These are phyloP conservation scores for Hyla sarda DNA, from an alignment of 2,113 vertebrate genomes.

Conservation along the genomic window DNA sequence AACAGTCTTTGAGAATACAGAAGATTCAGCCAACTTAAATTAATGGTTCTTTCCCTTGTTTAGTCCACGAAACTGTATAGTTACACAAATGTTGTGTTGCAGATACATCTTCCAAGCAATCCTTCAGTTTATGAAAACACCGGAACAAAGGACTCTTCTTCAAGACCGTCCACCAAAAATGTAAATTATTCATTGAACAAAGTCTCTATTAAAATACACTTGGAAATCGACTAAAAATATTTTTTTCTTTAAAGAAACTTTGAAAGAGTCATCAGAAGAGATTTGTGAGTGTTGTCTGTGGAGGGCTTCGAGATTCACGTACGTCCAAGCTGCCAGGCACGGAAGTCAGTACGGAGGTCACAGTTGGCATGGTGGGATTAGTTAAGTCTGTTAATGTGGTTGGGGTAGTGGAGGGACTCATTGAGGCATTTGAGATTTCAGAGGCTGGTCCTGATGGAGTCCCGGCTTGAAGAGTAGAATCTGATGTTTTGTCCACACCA, in stretches of 20 bases:
- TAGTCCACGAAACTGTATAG: constrained; percentile 91
- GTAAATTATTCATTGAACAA: constrained; percentile 85
- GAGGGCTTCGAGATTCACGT: constrained; percentile 93
- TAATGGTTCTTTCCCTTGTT: constrained; percentile 85
- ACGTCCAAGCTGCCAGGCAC: constrained; percentile 90
- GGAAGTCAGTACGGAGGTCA: constrained; percentile 93
- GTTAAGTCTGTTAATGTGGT: constrained; percentile 98
- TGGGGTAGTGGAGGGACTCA: constrained; percentile 96
- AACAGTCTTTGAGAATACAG: constrained; percentile 89
- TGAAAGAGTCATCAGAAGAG: constrained; percentile 92
- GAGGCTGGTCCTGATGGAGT: constrained; percentile 95
- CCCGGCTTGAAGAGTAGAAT: constrained; percentile 89
- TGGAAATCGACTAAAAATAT: constrained; percentile 85
- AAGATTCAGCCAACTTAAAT: constrained; percentile 89
- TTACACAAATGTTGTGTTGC: constrained; percentile 96
- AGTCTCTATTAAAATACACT: constrained; percentile 89
- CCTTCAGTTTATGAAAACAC: constrained; percentile 77
- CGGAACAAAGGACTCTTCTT: constrained; percentile 78
- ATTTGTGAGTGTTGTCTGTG: constrained; percentile 96
- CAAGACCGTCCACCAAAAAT: constrained; percentile 76
- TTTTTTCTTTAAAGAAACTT: constrained; percentile 82
- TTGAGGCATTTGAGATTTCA: constrained; percentile 96
- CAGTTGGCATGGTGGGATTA: constrained; percentile 96
- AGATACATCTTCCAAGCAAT: constrained; percentile 80
- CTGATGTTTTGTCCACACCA: constrained; percentile 92